Conservation (phyloP, 2,888 invertebrate genomes). For the Thymelicus sylvestris region DNA sequence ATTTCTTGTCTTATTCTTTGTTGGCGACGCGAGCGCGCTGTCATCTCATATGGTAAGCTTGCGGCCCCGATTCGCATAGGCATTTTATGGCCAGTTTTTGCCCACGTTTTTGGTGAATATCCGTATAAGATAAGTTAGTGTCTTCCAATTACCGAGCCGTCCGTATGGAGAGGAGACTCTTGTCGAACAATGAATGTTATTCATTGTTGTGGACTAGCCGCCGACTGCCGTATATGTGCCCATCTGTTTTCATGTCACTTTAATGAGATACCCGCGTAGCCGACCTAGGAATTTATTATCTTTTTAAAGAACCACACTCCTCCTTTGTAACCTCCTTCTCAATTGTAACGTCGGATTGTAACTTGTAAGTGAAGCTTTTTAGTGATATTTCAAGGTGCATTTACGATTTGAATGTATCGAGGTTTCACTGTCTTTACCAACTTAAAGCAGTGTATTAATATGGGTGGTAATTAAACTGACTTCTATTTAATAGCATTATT, state of each 20-base stretch:
- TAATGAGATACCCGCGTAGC: constrained; percentile 58
- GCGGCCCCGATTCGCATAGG: constrained; percentile 47
- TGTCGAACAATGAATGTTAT: constrained; percentile 68
- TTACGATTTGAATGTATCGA: neutral
- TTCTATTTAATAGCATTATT: too few relatives aligned
- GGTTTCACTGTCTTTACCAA: too few relatives aligned
- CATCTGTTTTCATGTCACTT: constrained; percentile 58
- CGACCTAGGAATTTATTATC: constrained; percentile 36
- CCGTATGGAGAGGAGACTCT: constrained; percentile 50
- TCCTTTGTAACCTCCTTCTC: constrained; percentile 12
- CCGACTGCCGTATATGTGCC: constrained; percentile 59
- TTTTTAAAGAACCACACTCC: constrained; percentile 21
- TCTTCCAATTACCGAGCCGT: constrained; percentile 66
- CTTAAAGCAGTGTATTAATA: too few relatives aligned
- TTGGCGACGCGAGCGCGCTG: constrained; percentile 68
- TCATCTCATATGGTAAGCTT: constrained; percentile 64
- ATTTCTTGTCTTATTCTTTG: constrained; percentile 80
- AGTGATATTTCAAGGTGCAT: neutral
- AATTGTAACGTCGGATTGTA: neutral
- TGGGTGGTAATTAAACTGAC: too few relatives aligned
- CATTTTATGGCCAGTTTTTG: constrained; percentile 60
- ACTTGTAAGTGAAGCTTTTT: neutral
- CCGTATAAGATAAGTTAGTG: constrained; percentile 60
- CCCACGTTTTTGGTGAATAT: constrained; percentile 71
- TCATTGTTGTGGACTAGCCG: constrained; percentile 46